These are phyloP conservation scores for Leptopilina myrica DNA, from an alignment of 2,888 invertebrate species.

Conservation along the genomic window DNA sequence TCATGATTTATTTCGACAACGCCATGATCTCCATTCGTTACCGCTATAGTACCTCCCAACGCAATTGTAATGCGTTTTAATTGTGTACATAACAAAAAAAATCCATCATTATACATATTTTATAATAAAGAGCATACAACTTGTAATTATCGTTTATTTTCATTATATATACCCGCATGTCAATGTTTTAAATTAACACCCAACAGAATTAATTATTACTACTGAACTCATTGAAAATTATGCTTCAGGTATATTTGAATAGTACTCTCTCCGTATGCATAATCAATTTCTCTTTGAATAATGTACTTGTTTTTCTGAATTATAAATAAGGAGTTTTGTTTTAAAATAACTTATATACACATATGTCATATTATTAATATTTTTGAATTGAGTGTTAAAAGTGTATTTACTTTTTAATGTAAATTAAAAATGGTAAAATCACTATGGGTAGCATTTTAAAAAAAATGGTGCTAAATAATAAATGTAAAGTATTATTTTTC, in stretches of 20 bases:
- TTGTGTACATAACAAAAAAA: conserved; percentile 64
- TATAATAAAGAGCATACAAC: conserved; percentile 66
- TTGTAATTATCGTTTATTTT: not conserved
- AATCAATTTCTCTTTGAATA: not conserved
- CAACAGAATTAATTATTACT: not conserved
- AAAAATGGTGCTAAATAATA: too few relatives aligned
- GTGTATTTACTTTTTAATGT: too few relatives aligned
- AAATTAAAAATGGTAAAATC: too few relatives aligned
- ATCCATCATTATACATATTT: conserved; percentile 58
- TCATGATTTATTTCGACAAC: conserved; percentile 58
- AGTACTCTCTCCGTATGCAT: not conserved
- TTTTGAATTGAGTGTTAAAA: too few relatives aligned
- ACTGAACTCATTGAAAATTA: not conserved
- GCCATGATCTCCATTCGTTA: conserved; percentile 69
- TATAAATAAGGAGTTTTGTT: not conserved
- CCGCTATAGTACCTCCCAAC: conserved; percentile 70
- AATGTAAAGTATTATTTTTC: too few relatives aligned
- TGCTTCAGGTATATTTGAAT: not conserved
- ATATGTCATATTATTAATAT: too few relatives aligned
- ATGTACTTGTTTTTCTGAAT: not conserved
- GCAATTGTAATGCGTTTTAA: conserved; percentile 54
- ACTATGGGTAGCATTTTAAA: too few relatives aligned
- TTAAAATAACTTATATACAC: not conserved
- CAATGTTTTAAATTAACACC: not conserved
- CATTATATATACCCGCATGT: not conserved